phyloP scores from a whole-genome alignment of 2,888 invertebrate species.

The Falcaria lacertinaria region DNA sequence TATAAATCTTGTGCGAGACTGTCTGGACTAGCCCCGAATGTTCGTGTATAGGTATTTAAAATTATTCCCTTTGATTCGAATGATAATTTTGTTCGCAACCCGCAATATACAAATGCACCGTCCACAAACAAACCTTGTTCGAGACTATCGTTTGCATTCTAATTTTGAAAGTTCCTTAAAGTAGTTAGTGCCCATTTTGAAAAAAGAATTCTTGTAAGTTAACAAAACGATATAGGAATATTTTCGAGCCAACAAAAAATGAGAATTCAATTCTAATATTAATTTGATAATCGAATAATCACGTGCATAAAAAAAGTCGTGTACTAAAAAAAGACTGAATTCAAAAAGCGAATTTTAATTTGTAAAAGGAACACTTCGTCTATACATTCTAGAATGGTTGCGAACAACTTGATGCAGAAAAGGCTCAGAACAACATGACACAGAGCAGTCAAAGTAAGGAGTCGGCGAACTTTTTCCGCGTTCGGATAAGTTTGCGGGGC shows the following conservation, averaged over 20 bases:
- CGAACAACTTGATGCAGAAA: not conserved
- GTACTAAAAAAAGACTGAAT: too few relatives aligned
- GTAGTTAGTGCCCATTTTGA: too few relatives aligned
- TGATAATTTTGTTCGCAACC: slow-evolving; percentile 71
- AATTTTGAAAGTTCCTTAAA: not conserved
- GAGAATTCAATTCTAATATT: too few relatives aligned
- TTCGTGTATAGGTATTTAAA: slow-evolving; percentile 74
- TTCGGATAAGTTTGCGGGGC: slow-evolving; percentile 55
- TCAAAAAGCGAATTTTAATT: too few relatives aligned
- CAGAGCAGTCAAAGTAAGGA: slow-evolving; percentile 32
- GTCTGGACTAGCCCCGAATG: slow-evolving; percentile 61
- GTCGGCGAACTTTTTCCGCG: slow-evolving; percentile 69
- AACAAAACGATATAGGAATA: too few relatives aligned
- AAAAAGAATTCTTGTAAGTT: too few relatives aligned
- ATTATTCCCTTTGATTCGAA: slow-evolving; percentile 79
- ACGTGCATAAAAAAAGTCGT: too few relatives aligned
- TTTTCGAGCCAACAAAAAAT: too few relatives aligned
- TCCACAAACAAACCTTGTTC: slow-evolving; percentile 40
- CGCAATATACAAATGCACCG: slow-evolving; percentile 43
- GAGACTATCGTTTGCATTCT: not conserved
- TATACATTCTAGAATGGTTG: too few relatives aligned
- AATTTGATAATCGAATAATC: too few relatives aligned
- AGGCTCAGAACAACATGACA: slow-evolving; percentile 23
- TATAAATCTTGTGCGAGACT: slow-evolving; percentile 71
- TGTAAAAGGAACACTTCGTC: too few relatives aligned